These are phyloP conservation scores for Seira ritae DNA, from an alignment of 2,888 invertebrate species.

Conservation along the genomic window DNA sequence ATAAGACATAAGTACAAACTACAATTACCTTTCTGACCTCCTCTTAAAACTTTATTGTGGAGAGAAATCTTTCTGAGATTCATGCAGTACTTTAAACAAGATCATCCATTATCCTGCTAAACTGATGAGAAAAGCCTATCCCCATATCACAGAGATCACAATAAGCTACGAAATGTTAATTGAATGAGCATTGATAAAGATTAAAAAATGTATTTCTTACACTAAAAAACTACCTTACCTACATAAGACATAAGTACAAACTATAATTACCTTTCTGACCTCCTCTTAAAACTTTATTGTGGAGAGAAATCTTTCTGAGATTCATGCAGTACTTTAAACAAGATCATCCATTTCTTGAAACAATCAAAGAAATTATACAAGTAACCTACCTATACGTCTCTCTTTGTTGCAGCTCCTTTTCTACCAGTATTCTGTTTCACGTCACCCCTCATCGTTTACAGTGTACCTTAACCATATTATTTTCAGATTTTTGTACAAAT, in stretches of 20 bases:
- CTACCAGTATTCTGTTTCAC: constrained; percentile 30
- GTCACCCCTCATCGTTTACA: constrained; percentile 43
- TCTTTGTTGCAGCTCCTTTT: constrained; percentile 7
- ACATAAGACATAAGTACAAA: too few species aligned
- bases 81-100: constrained; percentile 40
- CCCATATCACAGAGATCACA: constrained; percentile 70
- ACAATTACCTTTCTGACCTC: constrained; percentile 34
- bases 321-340: constrained; percentile 37
- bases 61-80: constrained; percentile 37
- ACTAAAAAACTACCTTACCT: neutral
- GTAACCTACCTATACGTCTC: too few species aligned
- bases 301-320: constrained; percentile 33
- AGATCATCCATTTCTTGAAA: constrained; percentile 46
- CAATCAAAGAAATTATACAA: neutral
- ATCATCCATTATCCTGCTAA: constrained; percentile 52
- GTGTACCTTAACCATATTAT: constrained; percentile 20
- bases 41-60: neutral
- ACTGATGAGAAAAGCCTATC: constrained; percentile 57
- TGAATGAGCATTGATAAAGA: neutral
- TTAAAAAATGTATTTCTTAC: too few species aligned
- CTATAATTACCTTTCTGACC: constrained; percentile 35
- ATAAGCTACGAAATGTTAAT: constrained; percentile 56
- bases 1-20: too few species aligned
- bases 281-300: neutral
- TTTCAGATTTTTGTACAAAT: constrained; percentile 53